Percentiles rank a stretch among this genome's conserved stretches.
Conservation (phyloP, 2,797 vertebrate genomes). For the Sus cebifrons region DNA sequence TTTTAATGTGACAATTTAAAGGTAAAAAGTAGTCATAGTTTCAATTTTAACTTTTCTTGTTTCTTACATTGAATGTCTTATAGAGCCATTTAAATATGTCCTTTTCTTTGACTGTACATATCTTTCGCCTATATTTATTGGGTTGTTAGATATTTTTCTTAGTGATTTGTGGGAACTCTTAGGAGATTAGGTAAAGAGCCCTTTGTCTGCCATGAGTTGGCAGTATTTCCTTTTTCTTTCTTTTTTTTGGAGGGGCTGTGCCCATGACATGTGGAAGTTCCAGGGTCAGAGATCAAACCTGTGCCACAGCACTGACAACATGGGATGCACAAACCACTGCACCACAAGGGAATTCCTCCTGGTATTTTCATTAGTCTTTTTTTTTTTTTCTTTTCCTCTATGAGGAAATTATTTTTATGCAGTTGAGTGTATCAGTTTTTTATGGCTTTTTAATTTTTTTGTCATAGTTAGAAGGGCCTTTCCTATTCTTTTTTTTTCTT, state of each 20-base stretch:
- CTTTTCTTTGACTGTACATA: constrained; percentile 6
- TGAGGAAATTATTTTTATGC: constrained; percentile 39
- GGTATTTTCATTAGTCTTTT: constrained; percentile 38
- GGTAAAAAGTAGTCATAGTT: constrained; percentile 6
- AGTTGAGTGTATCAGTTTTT: constrained; percentile 1
- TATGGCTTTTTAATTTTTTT: constrained; percentile 42
- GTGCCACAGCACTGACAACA: too few relatives aligned
- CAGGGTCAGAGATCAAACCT: too few relatives aligned
- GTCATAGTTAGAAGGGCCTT: neutral
- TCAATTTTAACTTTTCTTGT: constrained; percentile 30
- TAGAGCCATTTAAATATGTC: constrained; percentile 4
- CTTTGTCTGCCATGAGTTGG: constrained; percentile 23
- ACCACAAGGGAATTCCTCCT: too few relatives aligned
- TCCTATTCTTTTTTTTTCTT: neutral
- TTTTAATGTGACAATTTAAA: constrained; percentile 30
- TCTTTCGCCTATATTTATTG: constrained; percentile 24
- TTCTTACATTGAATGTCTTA: constrained; percentile 42
- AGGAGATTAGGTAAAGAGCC: neutral
- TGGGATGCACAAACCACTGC: too few relatives aligned
- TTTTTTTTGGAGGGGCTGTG: neutral
- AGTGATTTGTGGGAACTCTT: constrained; percentile 36
- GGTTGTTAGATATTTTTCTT: constrained; percentile 59
- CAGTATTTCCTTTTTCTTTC: constrained; percentile 23
- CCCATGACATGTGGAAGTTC: too few relatives aligned
- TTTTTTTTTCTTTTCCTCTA: neutral